A percentile compares a stretch with the other conserved stretches of the same genome.
Conservation (phyloP, 2,797 vertebrate genomes). For the Neosalanx taihuensis region DNA sequence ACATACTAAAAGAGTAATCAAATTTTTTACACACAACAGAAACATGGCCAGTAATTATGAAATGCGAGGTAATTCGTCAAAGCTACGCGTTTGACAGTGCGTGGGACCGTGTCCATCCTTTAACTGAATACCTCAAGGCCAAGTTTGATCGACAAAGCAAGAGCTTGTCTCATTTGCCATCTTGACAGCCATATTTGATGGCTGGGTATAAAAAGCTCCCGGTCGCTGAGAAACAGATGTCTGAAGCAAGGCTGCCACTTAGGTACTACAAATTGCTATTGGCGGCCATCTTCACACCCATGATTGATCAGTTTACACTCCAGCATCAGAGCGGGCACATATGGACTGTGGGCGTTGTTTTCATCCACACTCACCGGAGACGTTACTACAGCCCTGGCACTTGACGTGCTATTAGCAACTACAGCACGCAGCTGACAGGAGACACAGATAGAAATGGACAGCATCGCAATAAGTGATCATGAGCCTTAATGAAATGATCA, state of each 20-base stretch:
- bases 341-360: constrained; percentile 68
- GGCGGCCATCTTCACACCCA: constrained; percentile 58
- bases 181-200: constrained; percentile 53
- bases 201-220: constrained; percentile 61
- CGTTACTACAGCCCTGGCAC: constrained; percentile 37
- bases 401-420: constrained; percentile 40
- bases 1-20: not conserved
- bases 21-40: not conserved
- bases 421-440: constrained; percentile 28
- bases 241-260: constrained; percentile 35
- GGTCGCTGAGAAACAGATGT: constrained; percentile 61
- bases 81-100: constrained; percentile 18
- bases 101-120: constrained; percentile 6
- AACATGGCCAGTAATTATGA: not conserved
- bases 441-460: constrained; percentile 40
- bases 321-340: constrained; percentile 38
- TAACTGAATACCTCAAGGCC: not conserved
- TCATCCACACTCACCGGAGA: constrained; percentile 34
- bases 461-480: constrained; percentile 59
- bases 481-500: constrained; percentile 58
- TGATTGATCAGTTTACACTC: constrained; percentile 65
- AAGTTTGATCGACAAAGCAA: constrained; percentile 35
- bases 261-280: constrained; percentile 30
- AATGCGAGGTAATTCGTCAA: not conserved
- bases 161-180: constrained; percentile 38